Base-by-base conservation (phyloP, 2,113 vertebrate genomes). In the Hydrochoerus hydrochaeris region DNA sequence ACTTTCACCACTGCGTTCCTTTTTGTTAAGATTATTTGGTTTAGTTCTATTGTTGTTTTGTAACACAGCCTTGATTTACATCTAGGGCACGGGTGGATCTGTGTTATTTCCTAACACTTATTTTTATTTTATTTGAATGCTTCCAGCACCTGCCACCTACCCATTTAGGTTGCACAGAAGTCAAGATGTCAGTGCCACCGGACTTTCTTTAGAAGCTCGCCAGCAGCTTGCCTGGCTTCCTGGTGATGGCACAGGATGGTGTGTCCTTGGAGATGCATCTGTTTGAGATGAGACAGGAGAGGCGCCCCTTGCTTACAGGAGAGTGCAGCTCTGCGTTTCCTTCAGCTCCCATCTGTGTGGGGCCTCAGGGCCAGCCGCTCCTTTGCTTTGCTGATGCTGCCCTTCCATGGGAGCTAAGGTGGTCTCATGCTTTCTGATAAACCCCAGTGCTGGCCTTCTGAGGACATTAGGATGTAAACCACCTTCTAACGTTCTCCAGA, bases 21-120 rank as follows among this genome's bases (percentile, higher is more conserved):
- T 94, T 96, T 95, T 82, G 92, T 93, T 60, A 93, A 78, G 32
- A 65, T 84, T 57, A 82, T 90, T 77, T 54, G 41, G 77, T 58
- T 94, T 94, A 62, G 58, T 75, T 84, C 67, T 93, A 32, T 94
- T 49, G 35, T 78, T 73, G 32, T 91, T 80, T 71, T 30, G 41
- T 35, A 84, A 20, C 4, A 19, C 7, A 75, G 78, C 63, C 44
- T 57, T 90, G 26, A 54, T 28, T 89, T 60, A 46, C 78, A 8
- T 83, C 41, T 88, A 60, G 24, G 87, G 4, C 32, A 30, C 41
- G 41, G 20, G 9, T 89, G 13, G 5, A 24, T 46, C 62, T 44
- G 14, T 67, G 49, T 19, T 78, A 7, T 20, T 30, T 71, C 44
- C 67, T 60, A 83, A 62, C 30, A 69, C 46, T 63, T 85, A 69